Base-by-base conservation (phyloP, 2,888 invertebrate species). In the Phymatocera aterrima region DNA sequence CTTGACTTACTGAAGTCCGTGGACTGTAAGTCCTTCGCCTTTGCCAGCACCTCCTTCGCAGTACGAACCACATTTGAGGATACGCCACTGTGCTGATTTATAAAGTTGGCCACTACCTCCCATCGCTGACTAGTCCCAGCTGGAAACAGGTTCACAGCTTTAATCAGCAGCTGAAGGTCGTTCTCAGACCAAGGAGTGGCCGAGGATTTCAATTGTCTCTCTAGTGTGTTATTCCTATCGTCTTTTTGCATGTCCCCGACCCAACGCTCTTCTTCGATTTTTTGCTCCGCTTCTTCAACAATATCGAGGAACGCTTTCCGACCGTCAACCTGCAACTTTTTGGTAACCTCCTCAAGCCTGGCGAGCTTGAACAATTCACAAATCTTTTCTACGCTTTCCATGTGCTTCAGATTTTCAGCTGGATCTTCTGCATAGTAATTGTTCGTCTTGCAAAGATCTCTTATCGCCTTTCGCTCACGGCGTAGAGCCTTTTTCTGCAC, bases 121-220 rank as follows among this genome's bases (percentile, higher is more conserved):
- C 93, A 95, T 86, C 98, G 93, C 88, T 97, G 96, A 87, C 95
- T 96, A 0, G 99, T 99, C 18, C 98, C 99, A 5, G 99, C 98
- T 0, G 99, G 99, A 90, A 99, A 99, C 3, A 99, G 91, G 91
- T 99, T 99, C 0, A 99, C 98, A 24, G 98, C 98, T 91, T 99
- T 99, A 77, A 99, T 98, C 2, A 99, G 93, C 64, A 97, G 92
- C 87, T 97, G 97, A 24, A 97, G 93, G 89, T 98, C 97, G 80
- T 96, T 96, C 74, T 94, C 94, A 15, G 93, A 93, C 99, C 99
- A 99, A 12, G 93, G 92, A 0, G 93, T 92, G 2, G 84, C 78
- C 3, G 85, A 80, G 0, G 88, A 84, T 78, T 90, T 90, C 0
- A 84, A 86, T 77, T 87, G 85, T 68, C 88, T 90, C 1, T 90